Percentiles rank a stretch among this genome's conserved stretches.
Evolutionary conservation across 1,140 invertebrate species (phyloP).

Genomic region (Drosophila oshimai): DNA sequence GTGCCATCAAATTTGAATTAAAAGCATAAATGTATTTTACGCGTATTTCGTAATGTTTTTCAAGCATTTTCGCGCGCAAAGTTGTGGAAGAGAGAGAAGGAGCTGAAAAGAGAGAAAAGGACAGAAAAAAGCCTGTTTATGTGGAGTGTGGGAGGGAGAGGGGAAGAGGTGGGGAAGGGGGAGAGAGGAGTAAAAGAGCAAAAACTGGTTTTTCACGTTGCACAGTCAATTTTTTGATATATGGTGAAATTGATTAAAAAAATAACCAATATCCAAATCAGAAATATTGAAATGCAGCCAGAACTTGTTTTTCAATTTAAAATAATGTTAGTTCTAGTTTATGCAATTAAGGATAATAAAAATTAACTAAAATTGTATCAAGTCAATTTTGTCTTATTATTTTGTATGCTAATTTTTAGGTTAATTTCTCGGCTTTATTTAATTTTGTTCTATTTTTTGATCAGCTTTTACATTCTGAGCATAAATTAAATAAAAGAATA

Average conservation of each 20-base stretch:
- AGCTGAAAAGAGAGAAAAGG: not conserved
- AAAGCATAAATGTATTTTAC: slow-evolving; percentile 9
- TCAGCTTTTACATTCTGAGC: too few relatives aligned
- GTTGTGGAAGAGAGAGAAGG: not conserved
- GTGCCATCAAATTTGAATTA: slow-evolving; percentile 18
- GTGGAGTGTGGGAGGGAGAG: not conserved
- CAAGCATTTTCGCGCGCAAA: slow-evolving; percentile 40
- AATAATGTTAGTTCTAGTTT: too few relatives aligned
- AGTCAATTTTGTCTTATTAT: too few relatives aligned
- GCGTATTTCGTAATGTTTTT: slow-evolving; percentile 26
- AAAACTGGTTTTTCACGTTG: slow-evolving; percentile 46
- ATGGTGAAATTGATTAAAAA: slow-evolving; percentile 56
- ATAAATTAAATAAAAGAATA: too few relatives aligned
- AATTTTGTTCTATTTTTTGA: too few relatives aligned
- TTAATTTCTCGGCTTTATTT: too few relatives aligned
- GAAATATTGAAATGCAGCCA: not conserved
- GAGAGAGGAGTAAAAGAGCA: not conserved
- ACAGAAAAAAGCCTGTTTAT: slow-evolving; percentile 48
- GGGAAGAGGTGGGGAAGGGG: not conserved
- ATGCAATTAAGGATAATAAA: too few relatives aligned
- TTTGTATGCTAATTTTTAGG: too few relatives aligned
- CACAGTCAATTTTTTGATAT: slow-evolving; percentile 27
- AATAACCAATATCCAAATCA: slow-evolving; percentile 6
- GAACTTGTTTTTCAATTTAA: not conserved
- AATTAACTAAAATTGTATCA: too few relatives aligned